phyloP scores from a whole-genome alignment of 2,113 vertebrate genomes.

The Pseudonaja textilis region DNA sequence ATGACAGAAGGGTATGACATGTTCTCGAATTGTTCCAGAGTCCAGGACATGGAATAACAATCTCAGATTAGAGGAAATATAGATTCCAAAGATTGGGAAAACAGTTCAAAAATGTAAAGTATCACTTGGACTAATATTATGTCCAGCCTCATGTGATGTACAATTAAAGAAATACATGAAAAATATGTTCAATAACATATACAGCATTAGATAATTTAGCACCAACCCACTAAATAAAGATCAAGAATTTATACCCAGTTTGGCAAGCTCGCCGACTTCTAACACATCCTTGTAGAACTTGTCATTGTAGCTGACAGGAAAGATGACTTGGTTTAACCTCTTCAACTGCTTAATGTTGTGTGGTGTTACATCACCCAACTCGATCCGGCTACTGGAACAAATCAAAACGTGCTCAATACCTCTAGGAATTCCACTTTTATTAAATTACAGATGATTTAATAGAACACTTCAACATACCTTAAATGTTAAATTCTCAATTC shows the following conservation, averaged over 20 bases:
- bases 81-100: neutral
- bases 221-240: constrained; percentile 27
- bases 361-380: constrained; percentile 98
- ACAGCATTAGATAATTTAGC: neutral
- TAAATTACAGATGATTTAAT: neutral
- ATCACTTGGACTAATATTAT: neutral
- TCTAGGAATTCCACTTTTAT: neutral
- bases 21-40: neutral
- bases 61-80: neutral
- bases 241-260: constrained; percentile 84
- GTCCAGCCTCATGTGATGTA: neutral
- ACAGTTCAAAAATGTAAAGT: neutral
- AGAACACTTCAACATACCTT: neutral
- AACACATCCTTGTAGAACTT: constrained; percentile 99
- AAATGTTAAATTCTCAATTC: neutral
- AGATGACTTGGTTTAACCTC: constrained; percentile 99
- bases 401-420: constrained; percentile 87
- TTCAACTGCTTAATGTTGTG: constrained; percentile 99
- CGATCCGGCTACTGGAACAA: constrained; percentile 99
- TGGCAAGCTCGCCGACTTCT: constrained; percentile 98
- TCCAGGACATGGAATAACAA: neutral
- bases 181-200: neutral
- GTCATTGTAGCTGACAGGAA: constrained; percentile 99
- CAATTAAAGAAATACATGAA: neutral
- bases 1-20: neutral